A percentile compares a stretch with the other conserved stretches of the same genome.
Evolutionary conservation across 2,797 vertebrate species (phyloP).

Genomic region (Myripristis murdjan): DNA sequence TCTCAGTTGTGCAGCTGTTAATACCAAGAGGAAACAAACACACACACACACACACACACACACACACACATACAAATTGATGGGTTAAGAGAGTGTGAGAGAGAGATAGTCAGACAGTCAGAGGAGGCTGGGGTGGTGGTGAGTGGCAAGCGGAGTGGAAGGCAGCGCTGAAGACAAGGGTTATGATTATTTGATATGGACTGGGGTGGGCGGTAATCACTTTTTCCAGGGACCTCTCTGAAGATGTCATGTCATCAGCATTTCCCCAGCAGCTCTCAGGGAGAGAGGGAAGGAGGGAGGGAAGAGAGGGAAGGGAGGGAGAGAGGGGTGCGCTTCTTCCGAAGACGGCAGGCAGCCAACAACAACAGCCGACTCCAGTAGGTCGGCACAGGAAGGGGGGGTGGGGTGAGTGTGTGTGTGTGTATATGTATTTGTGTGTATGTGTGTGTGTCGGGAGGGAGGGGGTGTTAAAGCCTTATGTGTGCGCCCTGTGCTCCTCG

Average conservation of each 20-base stretch:
- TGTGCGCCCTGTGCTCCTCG: slow-evolving; percentile 85
- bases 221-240: slow-evolving; percentile 81
- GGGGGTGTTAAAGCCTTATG: slow-evolving; percentile 89
- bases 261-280: slow-evolving; percentile 83
- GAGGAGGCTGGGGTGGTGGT: slow-evolving; percentile 11
- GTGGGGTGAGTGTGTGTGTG: slow-evolving; percentile 61
- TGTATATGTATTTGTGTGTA: slow-evolving; percentile 51
- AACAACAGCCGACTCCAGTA: slow-evolving; percentile 96
- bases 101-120: slow-evolving; percentile 34
- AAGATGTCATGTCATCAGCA: slow-evolving; percentile 90
- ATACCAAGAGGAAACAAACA: slow-evolving; percentile 33
- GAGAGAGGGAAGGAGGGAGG: slow-evolving; percentile 33
- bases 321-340: slow-evolving; percentile 82
- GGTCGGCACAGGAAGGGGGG: slow-evolving; percentile 93
- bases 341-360: slow-evolving; percentile 90
- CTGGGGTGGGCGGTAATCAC: slow-evolving; percentile 60
- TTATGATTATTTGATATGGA: slow-evolving; percentile 63
- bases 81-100: slow-evolving; percentile 26
- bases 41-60: neutral
- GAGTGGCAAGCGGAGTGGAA: slow-evolving; percentile 42
- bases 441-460: slow-evolving; percentile 71
- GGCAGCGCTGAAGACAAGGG: slow-evolving; percentile 30
- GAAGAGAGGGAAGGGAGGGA: slow-evolving; percentile 40
- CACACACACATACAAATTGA: neutral
- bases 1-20: slow-evolving; percentile 38